phyloP scores from a whole-genome alignment of 2,888 invertebrate species.

The Xanthia togata region DNA sequence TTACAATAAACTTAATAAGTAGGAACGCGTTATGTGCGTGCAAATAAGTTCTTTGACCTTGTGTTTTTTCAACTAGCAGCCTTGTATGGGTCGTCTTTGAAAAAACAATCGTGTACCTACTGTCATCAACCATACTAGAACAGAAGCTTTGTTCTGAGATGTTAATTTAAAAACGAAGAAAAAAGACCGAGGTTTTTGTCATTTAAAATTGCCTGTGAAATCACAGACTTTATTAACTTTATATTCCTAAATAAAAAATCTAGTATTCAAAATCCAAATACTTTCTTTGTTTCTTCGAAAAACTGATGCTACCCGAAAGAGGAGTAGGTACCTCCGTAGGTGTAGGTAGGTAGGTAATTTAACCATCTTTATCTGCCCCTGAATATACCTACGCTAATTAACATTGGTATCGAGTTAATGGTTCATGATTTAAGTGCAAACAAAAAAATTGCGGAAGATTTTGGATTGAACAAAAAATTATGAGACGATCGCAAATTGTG shows the following conservation, averaged over 20 bases:
- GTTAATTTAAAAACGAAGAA: background rate
- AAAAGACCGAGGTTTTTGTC: background rate
- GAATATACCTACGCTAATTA: constrained; percentile 41
- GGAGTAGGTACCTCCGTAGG: background rate
- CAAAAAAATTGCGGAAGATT: constrained; percentile 63
- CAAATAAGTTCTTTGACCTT: constrained; percentile 68
- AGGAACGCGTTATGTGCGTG: constrained; percentile 44
- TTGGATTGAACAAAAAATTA: constrained; percentile 70
- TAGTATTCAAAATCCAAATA: background rate
- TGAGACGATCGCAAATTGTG: constrained; percentile 60
- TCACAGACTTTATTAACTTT: background rate
- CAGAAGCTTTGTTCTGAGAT: constrained; percentile 1
- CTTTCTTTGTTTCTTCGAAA: background rate
- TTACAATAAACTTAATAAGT: constrained; percentile 33
- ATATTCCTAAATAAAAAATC: background rate
- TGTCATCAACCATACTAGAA: constrained; percentile 14
- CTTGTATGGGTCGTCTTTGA: constrained; percentile 39
- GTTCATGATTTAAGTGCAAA: constrained; percentile 44
- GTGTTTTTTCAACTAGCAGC: constrained; percentile 43
- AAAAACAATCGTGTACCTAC: constrained; percentile 43
- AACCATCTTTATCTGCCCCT: background rate
- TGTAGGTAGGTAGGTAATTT: background rate
- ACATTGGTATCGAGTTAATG: constrained; percentile 53
- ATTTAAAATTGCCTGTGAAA: background rate
- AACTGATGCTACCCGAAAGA: background rate